These are phyloP conservation scores for Hyposoter didymator DNA, from an alignment of 2,888 invertebrate species.

Conservation along the genomic window DNA sequence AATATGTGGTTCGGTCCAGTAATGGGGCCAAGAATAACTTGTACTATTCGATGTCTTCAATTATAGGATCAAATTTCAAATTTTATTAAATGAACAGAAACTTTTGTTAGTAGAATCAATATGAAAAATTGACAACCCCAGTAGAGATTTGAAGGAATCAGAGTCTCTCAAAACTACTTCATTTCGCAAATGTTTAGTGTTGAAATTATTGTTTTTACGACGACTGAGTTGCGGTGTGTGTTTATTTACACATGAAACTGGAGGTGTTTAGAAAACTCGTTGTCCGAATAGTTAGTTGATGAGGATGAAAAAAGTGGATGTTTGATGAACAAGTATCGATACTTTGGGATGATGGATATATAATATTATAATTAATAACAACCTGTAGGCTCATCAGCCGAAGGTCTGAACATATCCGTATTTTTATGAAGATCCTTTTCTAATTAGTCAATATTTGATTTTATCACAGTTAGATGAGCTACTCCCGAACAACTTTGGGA, in stretches of 20 bases:
- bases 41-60: not conserved
- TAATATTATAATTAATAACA: conserved; percentile 62
- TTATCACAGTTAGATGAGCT: conserved; percentile 46
- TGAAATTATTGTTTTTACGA: not conserved
- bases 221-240: not conserved
- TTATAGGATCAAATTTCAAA: not conserved
- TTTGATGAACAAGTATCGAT: conserved; percentile 43
- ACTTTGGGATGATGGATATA: conserved; percentile 64
- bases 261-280: conserved; percentile 16
- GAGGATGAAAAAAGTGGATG: conserved; percentile 15
- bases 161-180: not conserved
- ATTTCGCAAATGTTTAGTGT: not conserved
- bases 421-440: conserved; percentile 80
- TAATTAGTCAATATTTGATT: conserved; percentile 70
- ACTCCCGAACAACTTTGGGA: conserved; percentile 45
- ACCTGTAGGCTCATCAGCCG: conserved; percentile 57
- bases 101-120: not conserved
- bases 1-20: not conserved
- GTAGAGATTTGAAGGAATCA: not conserved
- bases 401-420: conserved; percentile 78
- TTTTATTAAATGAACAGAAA: not conserved
- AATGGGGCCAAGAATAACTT: not conserved
- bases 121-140: not conserved
- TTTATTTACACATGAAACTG: conserved; percentile 11
- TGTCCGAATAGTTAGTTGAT: conserved; percentile 14